A percentile compares a stretch with the other conserved stretches of the same genome.
Conservation (phyloP, 2,888 invertebrate species). For the Stenodera caucasica region DNA sequence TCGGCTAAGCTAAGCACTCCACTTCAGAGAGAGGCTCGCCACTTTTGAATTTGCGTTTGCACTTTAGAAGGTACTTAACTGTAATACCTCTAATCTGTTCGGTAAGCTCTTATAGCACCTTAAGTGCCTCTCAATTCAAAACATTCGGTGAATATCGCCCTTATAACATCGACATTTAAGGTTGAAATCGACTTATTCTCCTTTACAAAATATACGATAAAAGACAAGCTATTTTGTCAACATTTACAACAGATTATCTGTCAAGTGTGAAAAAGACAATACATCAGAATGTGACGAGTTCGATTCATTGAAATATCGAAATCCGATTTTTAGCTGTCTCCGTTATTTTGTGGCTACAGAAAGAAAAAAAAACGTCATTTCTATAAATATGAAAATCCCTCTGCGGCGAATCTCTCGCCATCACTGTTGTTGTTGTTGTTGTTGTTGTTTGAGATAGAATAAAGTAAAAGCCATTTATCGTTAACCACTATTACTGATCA, state of each 20-base stretch:
- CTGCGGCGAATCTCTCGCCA: constrained; percentile 2
- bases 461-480: constrained; percentile 50
- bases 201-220: neutral
- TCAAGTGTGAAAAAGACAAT: constrained; percentile 38
- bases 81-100: constrained; percentile 51
- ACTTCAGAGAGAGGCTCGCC: constrained; percentile 28
- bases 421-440: neutral
- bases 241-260: constrained; percentile 46
- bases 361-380: too few relatives aligned
- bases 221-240: constrained; percentile 43
- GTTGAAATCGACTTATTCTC: constrained; percentile 2
- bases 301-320: too few relatives aligned
- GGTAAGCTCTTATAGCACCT: constrained; percentile 52
- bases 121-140: constrained; percentile 53
- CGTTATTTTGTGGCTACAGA: too few relatives aligned
- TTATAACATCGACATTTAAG: constrained; percentile 22
- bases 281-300: constrained; percentile 25
- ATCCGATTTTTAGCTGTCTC: too few relatives aligned
- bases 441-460: constrained; percentile 36
- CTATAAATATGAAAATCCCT: neutral
- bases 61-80: constrained; percentile 50
- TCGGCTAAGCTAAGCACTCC: constrained; percentile 33
- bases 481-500: constrained; percentile 47
- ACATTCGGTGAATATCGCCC: constrained; percentile 29
- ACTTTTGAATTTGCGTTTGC: constrained; percentile 44